Evolutionary conservation across 1,140 invertebrate species (phyloP).

Genomic region (Drosophila tsacasi): DNA sequence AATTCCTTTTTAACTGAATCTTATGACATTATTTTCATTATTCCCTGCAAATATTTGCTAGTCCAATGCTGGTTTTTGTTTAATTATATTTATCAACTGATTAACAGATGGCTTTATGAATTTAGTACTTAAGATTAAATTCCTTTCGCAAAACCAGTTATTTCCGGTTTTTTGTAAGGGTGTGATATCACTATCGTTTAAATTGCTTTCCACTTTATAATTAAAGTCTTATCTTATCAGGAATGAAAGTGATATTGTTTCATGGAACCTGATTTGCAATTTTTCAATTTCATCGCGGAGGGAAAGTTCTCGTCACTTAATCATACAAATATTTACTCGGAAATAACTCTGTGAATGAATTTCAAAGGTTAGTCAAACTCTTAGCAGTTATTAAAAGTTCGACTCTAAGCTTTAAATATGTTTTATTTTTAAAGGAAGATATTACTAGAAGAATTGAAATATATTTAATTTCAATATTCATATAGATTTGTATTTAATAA

Average conservation of each 20-base stretch:
- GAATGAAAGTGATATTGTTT: neutral
- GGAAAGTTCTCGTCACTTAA: neutral
- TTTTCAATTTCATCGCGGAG: neutral
- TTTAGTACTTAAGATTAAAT: constrained; percentile 1
- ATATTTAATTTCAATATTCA: neutral
- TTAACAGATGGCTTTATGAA: neutral
- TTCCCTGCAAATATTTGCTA: neutral
- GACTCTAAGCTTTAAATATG: neutral
- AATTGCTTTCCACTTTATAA: neutral
- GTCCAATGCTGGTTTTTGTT: rapidly evolving
- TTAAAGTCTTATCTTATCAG: constrained; percentile 9
- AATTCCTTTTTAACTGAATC: too few relatives aligned
- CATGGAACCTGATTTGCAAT: neutral
- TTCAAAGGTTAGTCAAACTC: too few relatives aligned
- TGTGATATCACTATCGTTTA: neutral
- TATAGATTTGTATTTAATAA: neutral
- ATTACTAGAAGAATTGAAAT: too few relatives aligned
- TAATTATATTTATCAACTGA: neutral
- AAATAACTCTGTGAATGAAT: neutral
- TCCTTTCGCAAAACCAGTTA: neutral
- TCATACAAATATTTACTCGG: neutral
- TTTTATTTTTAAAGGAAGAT: neutral
- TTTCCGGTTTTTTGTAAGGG: neutral
- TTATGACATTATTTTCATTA: neutral
- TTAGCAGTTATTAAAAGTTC: too few relatives aligned